These are phyloP conservation scores for Aurelia sp. DNA, from an alignment of 30 jellyfish, hydroid and myxozoan species.

Conservation along the genomic window DNA sequence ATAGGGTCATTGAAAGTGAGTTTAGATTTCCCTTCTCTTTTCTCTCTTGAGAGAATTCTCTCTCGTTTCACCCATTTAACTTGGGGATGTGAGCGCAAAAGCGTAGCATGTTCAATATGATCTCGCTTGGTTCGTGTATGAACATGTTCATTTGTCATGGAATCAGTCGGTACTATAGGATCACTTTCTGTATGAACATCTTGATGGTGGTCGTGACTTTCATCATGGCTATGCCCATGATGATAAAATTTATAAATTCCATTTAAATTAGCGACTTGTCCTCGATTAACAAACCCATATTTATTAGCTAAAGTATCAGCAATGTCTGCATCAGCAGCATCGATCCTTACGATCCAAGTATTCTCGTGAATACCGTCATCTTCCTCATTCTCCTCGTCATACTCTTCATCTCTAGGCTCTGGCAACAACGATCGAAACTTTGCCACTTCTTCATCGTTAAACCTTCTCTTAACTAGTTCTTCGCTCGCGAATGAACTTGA, in stretches of 20 bases:
- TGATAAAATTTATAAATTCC: conserved; percentile 87
- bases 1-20: conserved; percentile 76
- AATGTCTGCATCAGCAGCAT: conserved; percentile 76
- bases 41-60: conserved; percentile 77
- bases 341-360: conserved; percentile 90
- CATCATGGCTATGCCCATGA: conserved; percentile 41
- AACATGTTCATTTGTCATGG: conserved; percentile 6
- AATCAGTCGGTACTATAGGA: conserved; percentile 14
- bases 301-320: conserved; percentile 79
- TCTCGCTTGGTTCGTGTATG: conserved; percentile 73
- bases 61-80: conserved; percentile 88
- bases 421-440: conserved; percentile 75
- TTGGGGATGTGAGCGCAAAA: conserved; percentile 78
- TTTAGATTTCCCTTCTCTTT: conserved; percentile 62
- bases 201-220: conserved; percentile 21
- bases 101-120: conserved; percentile 84
- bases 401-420: conserved; percentile 92
- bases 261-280: conserved; percentile 68
- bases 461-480: conserved; percentile 15
- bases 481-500: background rate
- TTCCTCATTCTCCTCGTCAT: conserved; percentile 64
- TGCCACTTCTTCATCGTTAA: conserved; percentile 53
- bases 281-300: conserved; percentile 82
- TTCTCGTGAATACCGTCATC: conserved; percentile 69
- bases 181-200: conserved; percentile 26